Evolutionary conservation across 2,113 vertebrate species (phyloP).

Genomic region (Osmerus eperlanus): DNA sequence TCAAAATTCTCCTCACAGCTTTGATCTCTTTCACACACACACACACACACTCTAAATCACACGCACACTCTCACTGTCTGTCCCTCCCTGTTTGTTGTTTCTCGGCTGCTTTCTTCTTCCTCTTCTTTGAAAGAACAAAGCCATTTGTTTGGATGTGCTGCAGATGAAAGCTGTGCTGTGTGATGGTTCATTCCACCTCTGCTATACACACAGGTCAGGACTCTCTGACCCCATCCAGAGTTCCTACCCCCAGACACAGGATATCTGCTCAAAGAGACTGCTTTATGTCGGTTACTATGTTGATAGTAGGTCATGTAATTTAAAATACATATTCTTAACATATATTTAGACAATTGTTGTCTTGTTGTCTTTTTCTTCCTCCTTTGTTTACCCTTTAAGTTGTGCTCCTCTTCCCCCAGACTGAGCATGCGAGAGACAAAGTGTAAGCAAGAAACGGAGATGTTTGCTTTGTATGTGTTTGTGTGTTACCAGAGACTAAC

Average conservation of each 20-base stretch:
- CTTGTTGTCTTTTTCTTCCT: background rate
- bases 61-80: background rate
- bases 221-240: too few relatives aligned
- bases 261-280: too few relatives aligned
- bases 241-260: too few relatives aligned
- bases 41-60: background rate
- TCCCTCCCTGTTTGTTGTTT: conserved; percentile 1
- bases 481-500: background rate
- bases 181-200: too few relatives aligned
- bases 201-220: too few relatives aligned
- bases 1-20: conserved; percentile 54
- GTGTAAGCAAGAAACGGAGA: background rate
- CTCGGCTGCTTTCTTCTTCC: background rate
- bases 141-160: background rate
- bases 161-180: background rate
- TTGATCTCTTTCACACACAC: conserved; percentile 43
- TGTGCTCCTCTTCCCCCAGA: background rate
- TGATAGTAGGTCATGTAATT: too few relatives aligned
- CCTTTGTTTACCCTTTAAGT: background rate
- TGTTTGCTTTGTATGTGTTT: background rate
- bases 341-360: background rate
- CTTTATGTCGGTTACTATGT: too few relatives aligned
- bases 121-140: background rate
- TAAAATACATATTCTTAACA: background rate
- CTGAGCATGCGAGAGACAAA: background rate